Conservation (phyloP, 2,797 vertebrate species). For the Gymnothorax reevesii region DNA sequence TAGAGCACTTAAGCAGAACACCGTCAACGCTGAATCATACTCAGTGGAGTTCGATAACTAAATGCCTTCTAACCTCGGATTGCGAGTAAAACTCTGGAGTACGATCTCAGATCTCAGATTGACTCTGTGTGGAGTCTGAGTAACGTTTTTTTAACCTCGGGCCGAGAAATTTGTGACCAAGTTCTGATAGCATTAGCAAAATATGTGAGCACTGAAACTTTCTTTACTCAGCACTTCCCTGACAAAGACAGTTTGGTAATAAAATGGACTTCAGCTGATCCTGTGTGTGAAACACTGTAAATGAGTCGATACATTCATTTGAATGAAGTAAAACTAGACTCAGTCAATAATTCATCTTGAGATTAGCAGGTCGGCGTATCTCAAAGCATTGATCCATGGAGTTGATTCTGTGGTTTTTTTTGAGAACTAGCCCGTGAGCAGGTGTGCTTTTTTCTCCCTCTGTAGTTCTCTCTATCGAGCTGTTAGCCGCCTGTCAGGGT, state of each 20-base stretch:
- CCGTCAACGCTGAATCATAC: too few relatives aligned
- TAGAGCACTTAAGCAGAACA: too few relatives aligned
- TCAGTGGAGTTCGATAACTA: too few relatives aligned
- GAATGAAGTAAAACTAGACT: neutral
- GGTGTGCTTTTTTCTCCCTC: constrained; percentile 21
- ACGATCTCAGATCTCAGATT: too few relatives aligned
- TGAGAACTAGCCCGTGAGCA: neutral
- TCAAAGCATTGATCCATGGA: neutral
- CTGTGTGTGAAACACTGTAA: neutral
- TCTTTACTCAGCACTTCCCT: too few relatives aligned
- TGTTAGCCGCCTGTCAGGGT: constrained; percentile 93
- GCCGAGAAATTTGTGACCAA: too few relatives aligned
- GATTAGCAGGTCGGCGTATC: neutral
- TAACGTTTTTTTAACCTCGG: too few relatives aligned
- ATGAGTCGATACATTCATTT: neutral
- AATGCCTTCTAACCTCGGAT: too few relatives aligned
- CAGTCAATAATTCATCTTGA: neutral
- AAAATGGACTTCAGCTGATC: neutral
- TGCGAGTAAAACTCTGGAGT: too few relatives aligned
- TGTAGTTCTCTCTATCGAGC: constrained; percentile 91
- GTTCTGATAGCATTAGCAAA: too few relatives aligned
- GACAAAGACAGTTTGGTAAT: neutral
- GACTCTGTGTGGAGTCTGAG: too few relatives aligned
- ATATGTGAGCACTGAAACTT: too few relatives aligned
- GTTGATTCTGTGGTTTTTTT: neutral